A percentile compares a stretch with the other conserved stretches of the same genome.
phyloP scores from a whole-genome alignment of 2,888 invertebrate genomes.

The Aporophyla nigra region DNA sequence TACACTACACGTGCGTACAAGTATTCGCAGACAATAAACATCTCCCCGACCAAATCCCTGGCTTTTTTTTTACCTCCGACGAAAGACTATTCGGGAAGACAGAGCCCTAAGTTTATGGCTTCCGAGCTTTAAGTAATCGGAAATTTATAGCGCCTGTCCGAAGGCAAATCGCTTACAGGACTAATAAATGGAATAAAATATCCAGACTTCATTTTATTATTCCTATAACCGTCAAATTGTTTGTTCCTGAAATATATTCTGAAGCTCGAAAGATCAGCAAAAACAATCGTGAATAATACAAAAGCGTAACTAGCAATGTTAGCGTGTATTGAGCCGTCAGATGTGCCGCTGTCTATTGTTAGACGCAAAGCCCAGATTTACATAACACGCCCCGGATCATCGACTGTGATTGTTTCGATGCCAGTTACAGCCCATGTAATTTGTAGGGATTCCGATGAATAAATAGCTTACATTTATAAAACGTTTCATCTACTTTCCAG shows the following conservation, averaged over 20 bases:
- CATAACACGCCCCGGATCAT: constrained; percentile 88
- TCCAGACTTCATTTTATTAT: constrained; percentile 39
- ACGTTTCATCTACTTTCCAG: constrained; percentile 60
- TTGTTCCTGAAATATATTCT: constrained; percentile 36
- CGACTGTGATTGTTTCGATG: constrained; percentile 87
- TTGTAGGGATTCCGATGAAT: constrained; percentile 86
- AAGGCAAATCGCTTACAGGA: constrained; percentile 41
- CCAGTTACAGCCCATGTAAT: constrained; percentile 86
- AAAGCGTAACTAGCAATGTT: constrained; percentile 73
- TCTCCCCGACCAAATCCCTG: constrained; percentile 37
- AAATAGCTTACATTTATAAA: constrained; percentile 81
- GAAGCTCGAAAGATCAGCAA: constrained; percentile 64
- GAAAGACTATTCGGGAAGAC: constrained; percentile 39
- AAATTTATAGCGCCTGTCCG: constrained; percentile 53
- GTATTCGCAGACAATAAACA: constrained; percentile 54
- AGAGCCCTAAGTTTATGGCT: constrained; percentile 46
- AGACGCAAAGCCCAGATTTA: constrained; percentile 86
- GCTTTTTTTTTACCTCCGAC: constrained; percentile 38
- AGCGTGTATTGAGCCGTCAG: constrained; percentile 75
- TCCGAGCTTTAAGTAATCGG: constrained; percentile 52
- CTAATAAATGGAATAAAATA: constrained; percentile 38
- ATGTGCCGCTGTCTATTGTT: constrained; percentile 82
- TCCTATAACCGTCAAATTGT: constrained; percentile 14
- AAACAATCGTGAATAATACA: constrained; percentile 74
- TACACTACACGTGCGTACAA: constrained; percentile 52